Conservation (phyloP, 2,888 invertebrate genomes). For the Ectobius pallidus region DNA sequence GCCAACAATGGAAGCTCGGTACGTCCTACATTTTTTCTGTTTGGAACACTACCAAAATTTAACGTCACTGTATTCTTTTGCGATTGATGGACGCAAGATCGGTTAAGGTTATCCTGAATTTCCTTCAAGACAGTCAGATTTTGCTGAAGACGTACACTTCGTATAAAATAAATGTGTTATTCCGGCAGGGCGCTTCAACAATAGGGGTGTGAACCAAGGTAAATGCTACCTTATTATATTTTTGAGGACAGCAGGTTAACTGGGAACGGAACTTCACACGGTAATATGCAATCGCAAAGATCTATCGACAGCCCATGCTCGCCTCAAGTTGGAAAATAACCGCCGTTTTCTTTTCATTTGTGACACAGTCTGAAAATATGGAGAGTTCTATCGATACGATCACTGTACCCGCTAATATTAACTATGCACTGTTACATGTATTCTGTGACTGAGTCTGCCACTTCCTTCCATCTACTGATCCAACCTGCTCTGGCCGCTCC, state of each 20-base stretch:
- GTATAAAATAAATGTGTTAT: too few species aligned
- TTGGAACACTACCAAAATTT: slow-evolving; percentile 26
- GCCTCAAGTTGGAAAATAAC: slow-evolving; percentile 12
- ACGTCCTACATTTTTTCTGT: slow-evolving; percentile 23
- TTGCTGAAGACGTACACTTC: too few species aligned
- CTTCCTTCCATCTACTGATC: too few species aligned
- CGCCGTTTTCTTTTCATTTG: slow-evolving; percentile 31
- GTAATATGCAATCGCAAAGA: not conserved
- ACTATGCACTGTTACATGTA: too few species aligned
- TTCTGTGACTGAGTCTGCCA: too few species aligned
- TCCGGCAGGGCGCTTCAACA: too few species aligned
- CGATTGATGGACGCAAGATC: slow-evolving; percentile 25
- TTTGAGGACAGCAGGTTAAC: not conserved
- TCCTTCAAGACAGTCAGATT: slow-evolving; percentile 4
- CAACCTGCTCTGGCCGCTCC: not conserved
- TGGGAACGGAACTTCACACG: not conserved
- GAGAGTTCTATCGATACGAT: too few species aligned
- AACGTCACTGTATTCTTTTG: slow-evolving; percentile 19
- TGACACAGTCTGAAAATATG: too few species aligned
- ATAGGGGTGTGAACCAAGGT: slow-evolving; percentile 1
- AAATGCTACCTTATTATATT: not conserved
- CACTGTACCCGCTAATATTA: too few species aligned
- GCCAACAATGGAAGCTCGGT: slow-evolving; percentile 26
- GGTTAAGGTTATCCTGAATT: slow-evolving; percentile 20
- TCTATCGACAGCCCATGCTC: not conserved